Evolutionary conservation across 2,888 invertebrate genomes (phyloP).

Genomic region (Phaedon cochleariae): DNA sequence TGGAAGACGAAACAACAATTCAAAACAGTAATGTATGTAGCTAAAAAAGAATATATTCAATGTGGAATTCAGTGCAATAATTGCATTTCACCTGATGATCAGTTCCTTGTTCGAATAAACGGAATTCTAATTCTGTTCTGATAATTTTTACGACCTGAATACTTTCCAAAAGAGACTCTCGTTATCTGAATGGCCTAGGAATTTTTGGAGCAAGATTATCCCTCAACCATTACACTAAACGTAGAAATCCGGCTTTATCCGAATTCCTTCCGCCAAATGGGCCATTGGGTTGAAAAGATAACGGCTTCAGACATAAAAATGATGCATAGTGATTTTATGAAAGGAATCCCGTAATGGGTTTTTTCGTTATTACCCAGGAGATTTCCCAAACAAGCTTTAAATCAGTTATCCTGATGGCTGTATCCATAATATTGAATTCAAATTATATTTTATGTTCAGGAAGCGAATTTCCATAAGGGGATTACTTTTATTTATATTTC

Average conservation of each 20-base stretch:
- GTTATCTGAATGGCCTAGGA: background rate
- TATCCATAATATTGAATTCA: background rate
- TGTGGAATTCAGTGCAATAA: too few species aligned
- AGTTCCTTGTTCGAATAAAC: too few species aligned
- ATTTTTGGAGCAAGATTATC: background rate
- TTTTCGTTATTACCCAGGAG: constrained; percentile 12
- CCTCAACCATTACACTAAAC: background rate
- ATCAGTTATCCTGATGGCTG: background rate
- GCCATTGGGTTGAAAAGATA: constrained; percentile 5
- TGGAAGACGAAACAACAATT: too few species aligned
- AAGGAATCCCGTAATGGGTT: constrained; percentile 17
- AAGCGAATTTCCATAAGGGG: background rate
- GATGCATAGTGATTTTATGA: constrained; percentile 17
- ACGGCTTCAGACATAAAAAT: constrained; percentile 14
- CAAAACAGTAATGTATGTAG: too few species aligned
- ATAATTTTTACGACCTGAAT: too few species aligned
- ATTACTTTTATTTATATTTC: too few species aligned
- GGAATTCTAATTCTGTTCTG: too few species aligned
- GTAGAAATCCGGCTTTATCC: background rate
- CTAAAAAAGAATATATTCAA: too few species aligned
- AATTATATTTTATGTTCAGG: background rate
- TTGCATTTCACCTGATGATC: too few species aligned
- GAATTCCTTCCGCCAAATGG: background rate
- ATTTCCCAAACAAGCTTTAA: background rate
- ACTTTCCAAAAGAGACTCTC: too few species aligned